Base-by-base conservation (phyloP, 2,113 vertebrate species). In the Salvelinus alpinus region DNA sequence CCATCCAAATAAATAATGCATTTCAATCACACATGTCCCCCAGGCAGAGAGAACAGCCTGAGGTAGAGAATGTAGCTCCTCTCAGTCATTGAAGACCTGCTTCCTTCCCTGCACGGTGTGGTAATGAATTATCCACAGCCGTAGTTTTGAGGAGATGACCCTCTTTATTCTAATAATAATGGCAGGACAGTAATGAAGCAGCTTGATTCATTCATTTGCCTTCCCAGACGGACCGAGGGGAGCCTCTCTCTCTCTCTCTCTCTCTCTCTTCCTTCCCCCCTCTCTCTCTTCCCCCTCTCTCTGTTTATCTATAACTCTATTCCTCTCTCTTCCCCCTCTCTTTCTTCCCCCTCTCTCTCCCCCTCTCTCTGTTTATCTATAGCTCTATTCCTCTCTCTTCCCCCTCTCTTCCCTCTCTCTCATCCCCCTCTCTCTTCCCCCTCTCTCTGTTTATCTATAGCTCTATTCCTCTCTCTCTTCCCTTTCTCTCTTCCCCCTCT, bases 1-100 rank as follows among this genome's bases (percentile, higher is more conserved):
- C 25, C 14, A 25, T 48, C 5, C 48, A 71, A 38, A 84, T 89
- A 87, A 90, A 89, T 88, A 88, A 91, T 91, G 80, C 82, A 91
- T 85, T 81, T 64, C 74, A 72, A 67, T 72, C 71, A 29, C 51
- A 84, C 13, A 8, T 22, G 29, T 57, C 25, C 29, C 8, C 25
- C 12, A 69, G n/a, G 34, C 9, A 70, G 31, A 64, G 60, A 69
- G 34, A 75, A 70, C 47, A 64, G 60, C 64, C 4, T 2, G 27
- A 78, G 76, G 57, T 76, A 51, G 72, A 71, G 67, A 74, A n/a
- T 70, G 78, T 47, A 68, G 81, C 51, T 76, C 18, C 22, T 80
- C 78, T 84, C 22, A 73, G 51, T 5, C 75, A 73, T 78, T 70
- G 38, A 34, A 80, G 34, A 77, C 73, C 70, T 25, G 3, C 70